A percentile compares a stretch with the other conserved stretches of the same genome.
These are phyloP conservation scores for Iphiclides podalirius DNA, from an alignment of 2,888 invertebrate genomes.

Conservation along the genomic window DNA sequence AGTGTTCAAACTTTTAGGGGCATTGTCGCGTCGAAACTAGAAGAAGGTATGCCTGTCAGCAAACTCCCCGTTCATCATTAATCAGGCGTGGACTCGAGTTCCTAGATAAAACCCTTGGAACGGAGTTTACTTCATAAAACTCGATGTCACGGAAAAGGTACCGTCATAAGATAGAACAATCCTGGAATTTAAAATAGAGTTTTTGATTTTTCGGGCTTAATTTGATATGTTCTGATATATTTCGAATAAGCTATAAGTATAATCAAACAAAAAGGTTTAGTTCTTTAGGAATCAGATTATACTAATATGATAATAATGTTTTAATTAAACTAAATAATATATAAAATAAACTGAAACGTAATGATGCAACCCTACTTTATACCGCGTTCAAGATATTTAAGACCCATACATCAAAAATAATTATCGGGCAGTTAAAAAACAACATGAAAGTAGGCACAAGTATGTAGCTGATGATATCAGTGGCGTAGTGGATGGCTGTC, in stretches of 20 bases:
- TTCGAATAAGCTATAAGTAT: too few relatives aligned
- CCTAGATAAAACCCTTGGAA: constrained; percentile 54
- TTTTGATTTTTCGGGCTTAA: too few relatives aligned
- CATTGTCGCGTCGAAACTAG: constrained; percentile 63
- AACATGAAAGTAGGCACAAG: not conserved
- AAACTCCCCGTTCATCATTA: constrained; percentile 62
- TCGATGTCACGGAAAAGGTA: constrained; percentile 33
- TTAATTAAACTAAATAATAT: too few relatives aligned
- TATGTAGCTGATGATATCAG: constrained; percentile 30
- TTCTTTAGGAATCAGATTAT: too few relatives aligned
- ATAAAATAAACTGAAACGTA: too few relatives aligned
- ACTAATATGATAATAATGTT: too few relatives aligned
- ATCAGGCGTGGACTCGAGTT: constrained; percentile 61
- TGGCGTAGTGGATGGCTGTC: constrained; percentile 27
- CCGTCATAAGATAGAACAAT: too few relatives aligned
- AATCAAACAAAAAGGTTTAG: too few relatives aligned
- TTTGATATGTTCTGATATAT: too few relatives aligned
- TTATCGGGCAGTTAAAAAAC: constrained; percentile 15
- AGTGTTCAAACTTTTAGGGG: constrained; percentile 47
- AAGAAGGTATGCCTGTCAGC: constrained; percentile 52
- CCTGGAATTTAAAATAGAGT: too few relatives aligned
- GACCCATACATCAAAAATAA: not conserved
- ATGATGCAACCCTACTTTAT: too few relatives aligned
- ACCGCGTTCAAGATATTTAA: not conserved
- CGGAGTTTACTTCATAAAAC: constrained; percentile 3